phyloP scores from a whole-genome alignment of 2,888 invertebrate species.

The Eilema sororculum region DNA sequence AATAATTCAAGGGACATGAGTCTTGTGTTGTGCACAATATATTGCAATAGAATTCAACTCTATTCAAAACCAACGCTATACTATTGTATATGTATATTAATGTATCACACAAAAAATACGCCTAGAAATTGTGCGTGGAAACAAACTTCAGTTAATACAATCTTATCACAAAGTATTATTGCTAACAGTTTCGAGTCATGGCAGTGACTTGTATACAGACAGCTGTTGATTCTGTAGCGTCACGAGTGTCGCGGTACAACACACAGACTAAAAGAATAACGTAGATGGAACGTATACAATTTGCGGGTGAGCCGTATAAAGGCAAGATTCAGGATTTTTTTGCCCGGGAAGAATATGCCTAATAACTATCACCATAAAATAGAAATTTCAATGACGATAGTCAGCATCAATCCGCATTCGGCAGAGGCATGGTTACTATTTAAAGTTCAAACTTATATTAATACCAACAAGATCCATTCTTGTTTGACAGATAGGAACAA shows the following conservation, averaged over 20 bases:
- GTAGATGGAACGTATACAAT: no score
- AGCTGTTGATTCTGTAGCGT: conserved; percentile 72
- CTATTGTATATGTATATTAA: conserved; percentile 47
- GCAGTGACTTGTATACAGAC: conserved; percentile 58
- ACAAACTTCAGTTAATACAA: conserved; percentile 62
- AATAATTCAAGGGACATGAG: neutral
- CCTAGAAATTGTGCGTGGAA: conserved; percentile 70
- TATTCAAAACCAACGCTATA: conserved; percentile 40
- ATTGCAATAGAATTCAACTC: conserved; percentile 38
- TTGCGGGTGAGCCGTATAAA: no score
- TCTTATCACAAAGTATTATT: conserved; percentile 82
- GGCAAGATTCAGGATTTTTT: no score
- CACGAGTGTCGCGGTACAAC: conserved; percentile 52
- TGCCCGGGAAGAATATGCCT: no score
- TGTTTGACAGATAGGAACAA: no score
- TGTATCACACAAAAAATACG: conserved; percentile 54
- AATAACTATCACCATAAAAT: no score
- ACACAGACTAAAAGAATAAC: no score
- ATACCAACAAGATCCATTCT: no score
- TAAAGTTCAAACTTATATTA: no score
- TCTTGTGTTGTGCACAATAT: conserved; percentile 1
- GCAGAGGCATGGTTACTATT: no score
- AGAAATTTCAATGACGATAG: no score
- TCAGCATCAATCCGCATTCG: no score
- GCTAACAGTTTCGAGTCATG: conserved; percentile 73